Evolutionary conservation across 2,888 invertebrate species (phyloP), one percentile per base, ranked within the genome.

Genomic region (Melanostoma scalare): DNA sequence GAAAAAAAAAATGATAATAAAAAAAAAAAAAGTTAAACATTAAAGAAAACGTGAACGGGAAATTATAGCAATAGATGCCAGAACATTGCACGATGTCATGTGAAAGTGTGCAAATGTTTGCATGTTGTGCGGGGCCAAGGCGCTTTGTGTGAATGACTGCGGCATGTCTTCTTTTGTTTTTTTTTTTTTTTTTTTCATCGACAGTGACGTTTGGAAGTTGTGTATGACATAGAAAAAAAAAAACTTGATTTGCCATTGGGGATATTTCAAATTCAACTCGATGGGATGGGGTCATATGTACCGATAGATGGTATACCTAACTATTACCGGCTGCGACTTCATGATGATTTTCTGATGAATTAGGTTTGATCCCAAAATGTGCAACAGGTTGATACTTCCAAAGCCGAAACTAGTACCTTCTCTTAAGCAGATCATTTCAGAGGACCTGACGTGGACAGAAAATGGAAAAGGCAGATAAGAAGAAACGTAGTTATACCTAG

Each of bases 1-100:
- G 36, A 48, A 35, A 60, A 3, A 74, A 79, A 69, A 40, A 53
- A 35, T 42, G 30, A 33, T 40, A 9, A 60, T 55, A 55, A 65
- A 74, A 42, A 38, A 58, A 52, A 58, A 50, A 36, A 35, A 55
- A 50, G 61, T 42, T 44, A 46, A 61, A 69, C 63, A 46, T 72
- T 72, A 75, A 76, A 71, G 69, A 80, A 76, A 76, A 80, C 69
- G 75, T 75, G 75, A 80, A 80, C 75, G 75, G 80, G 71, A 80
- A 80, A 80, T 76, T 76, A 53, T 80, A 60, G 52, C 65, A 76
- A 71, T 58, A 76, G 80, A 75, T 76, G 71, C 63, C 52, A 76
- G 61, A 71, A 71, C 75, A 65, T 58, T 56, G 63, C 69, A 63
- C 42, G 42, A 69, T 76, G 69, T 80, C 75, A 56, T 80, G 74